Base-by-base conservation (phyloP, 2,888 invertebrate genomes). In the Teinopalpus imperialis region DNA sequence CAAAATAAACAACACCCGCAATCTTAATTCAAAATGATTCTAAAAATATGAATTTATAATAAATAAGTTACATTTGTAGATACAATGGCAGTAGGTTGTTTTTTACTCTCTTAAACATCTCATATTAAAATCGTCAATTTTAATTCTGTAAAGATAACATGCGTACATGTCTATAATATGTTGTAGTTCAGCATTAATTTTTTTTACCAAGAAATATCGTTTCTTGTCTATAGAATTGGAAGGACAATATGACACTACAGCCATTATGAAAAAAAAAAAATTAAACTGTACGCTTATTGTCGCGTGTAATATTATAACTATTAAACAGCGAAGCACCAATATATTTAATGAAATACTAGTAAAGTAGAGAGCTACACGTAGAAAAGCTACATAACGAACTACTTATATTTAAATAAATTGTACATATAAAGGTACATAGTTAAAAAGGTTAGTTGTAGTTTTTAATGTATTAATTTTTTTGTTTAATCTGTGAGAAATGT, bases 321-420 rank as follows among this genome's bases (percentile, higher is more conserved):
- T 23, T 9, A 26, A 26, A 29, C 29, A 30, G 45, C 26, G 10
- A 43, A 49, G 34, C 29, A 37, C 37, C 32, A 24, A 29, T 20
- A 39, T 10, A 12, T 14, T 12, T 29, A 43, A 4, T 16, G 27
- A 41, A 41, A 41, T 40, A 36, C 35, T 36, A 23, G 10, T 35
- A 46, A 37, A 37, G 14, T 43, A 41, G 32, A 31, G 45, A 41
- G 39, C 32, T 35, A 31, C 39, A 18, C 35, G 54, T 58, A 58
- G 42, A 55, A 58, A 58, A 56, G 53, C 54, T 57, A 51, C 24
- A 21, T 24, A 42, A 24, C 24, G n/a, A 35, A 39, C 35, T 44
- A 40, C n/a, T n/a, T 48, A 39, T 21, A 23, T 39, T 49, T 37
- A 43, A 18, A 40, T 39, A 35, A 44, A 26, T 40, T 34, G 12